Evolutionary conservation across 1,140 invertebrate species (phyloP), one percentile per base, ranked within the genome.

Genomic region (Anastrepha ludens): DNA sequence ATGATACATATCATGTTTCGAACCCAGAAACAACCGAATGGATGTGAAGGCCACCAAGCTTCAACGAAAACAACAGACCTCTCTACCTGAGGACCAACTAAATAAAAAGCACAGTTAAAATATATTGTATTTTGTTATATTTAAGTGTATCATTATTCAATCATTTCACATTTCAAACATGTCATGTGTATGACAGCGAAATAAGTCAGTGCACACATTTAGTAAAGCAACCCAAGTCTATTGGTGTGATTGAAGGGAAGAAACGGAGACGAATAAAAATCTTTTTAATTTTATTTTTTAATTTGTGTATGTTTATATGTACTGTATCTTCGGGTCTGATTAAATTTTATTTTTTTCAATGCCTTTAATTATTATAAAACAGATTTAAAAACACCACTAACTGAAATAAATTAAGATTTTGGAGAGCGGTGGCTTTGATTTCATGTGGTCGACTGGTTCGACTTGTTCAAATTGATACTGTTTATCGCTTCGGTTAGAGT

Each of bases 311-410:
- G 13, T 58, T 58, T 58, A 58, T 58, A 6, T 41, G 39, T 13
- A 29, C 64, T 39, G 65, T 67, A 9, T 67, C n/a, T 67, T 67
- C 20, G 65, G 65, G 4, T 39, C 29, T 39, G 65, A 67, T n/a
- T 67, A 39, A 29, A 67, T 67, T 67, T 67, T 67, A 67, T 67
- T 67, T 67, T 67, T 29, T 39, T 67, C 8, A 67, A 41, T 15
- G 13, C 29, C 65, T 67, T 67, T 67, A 11, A 41, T 67, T 67
- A 67, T 67, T 58, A 67, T 39, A 39, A 39, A 39, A 67, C 29
- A 39, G 8, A 67, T 67, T 67, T 9, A 20, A n/a, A 67, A 67
- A 67, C 13, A 67, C n/a, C 13, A 67, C 9, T 67, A 8, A 67
- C 65, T 29, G 39, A 67, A 67, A 13, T 4, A 39, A 67, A 67